Evolutionary conservation across 1,140 invertebrate genomes (phyloP).

Genomic region (Teleopsis dalmanni): DNA sequence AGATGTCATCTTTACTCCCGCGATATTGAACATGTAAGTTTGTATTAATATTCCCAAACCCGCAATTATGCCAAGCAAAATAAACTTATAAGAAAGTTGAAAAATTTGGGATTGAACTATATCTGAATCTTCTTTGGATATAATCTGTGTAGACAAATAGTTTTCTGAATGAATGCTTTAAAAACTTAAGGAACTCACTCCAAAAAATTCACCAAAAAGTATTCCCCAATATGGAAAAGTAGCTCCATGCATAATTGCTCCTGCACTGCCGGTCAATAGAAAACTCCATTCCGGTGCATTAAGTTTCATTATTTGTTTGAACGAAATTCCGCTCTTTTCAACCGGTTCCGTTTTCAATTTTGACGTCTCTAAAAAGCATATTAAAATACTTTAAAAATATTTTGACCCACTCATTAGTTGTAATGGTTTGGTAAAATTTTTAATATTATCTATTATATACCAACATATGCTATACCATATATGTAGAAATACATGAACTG

Average conservation of each 20-base stretch:
- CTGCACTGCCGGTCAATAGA: slow-evolving; percentile 63
- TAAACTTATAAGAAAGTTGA: slow-evolving; percentile 53
- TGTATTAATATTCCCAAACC: slow-evolving; percentile 62
- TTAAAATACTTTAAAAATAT: too few relatives aligned
- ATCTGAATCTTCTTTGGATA: slow-evolving; percentile 36
- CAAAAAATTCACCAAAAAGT: slow-evolving; percentile 75
- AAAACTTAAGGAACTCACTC: too few relatives aligned
- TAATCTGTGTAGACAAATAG: slow-evolving; percentile 7
- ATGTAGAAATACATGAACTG: too few relatives aligned
- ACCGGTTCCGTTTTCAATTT: slow-evolving; percentile 19
- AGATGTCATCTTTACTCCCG: slow-evolving; percentile 68
- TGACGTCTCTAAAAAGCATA: too few relatives aligned
- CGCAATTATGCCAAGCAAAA: slow-evolving; percentile 65
- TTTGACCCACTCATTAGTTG: too few relatives aligned
- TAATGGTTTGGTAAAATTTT: too few relatives aligned
- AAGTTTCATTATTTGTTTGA: slow-evolving; percentile 59
- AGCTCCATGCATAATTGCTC: slow-evolving; percentile 62
- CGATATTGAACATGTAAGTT: slow-evolving; percentile 67
- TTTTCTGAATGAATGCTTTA: background rate
- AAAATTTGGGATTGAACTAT: slow-evolving; percentile 44
- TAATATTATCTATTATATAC: too few relatives aligned
- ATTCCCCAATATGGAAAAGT: slow-evolving; percentile 74
- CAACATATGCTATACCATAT: too few relatives aligned
- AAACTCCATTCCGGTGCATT: slow-evolving; percentile 71
- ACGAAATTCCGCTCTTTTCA: slow-evolving; percentile 22